Evolutionary conservation across 2,888 invertebrate species (phyloP).

Genomic region (Machimus atricapillus): DNA sequence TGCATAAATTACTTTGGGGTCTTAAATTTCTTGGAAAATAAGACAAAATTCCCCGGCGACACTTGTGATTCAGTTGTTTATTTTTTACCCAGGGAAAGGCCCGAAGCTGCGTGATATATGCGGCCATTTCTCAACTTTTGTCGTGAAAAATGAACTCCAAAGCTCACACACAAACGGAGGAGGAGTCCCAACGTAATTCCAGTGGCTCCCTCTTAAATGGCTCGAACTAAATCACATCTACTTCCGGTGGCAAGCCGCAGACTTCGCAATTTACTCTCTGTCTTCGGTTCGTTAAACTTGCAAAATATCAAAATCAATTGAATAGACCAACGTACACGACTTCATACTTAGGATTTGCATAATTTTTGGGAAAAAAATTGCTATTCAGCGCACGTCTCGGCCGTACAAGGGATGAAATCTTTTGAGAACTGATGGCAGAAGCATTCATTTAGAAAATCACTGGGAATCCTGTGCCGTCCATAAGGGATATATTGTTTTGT

Average conservation of each 20-base stretch:
- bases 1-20: background rate
- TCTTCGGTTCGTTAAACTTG: slow-evolving; percentile 38
- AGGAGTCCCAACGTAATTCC: slow-evolving; percentile 14
- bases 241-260: slow-evolving; percentile 19
- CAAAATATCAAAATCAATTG: slow-evolving; percentile 37
- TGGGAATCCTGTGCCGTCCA: background rate
- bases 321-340: slow-evolving; percentile 26
- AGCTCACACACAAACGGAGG: background rate
- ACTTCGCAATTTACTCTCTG: slow-evolving; percentile 34
- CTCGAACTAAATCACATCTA: slow-evolving; percentile 33
- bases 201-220: slow-evolving; percentile 15
- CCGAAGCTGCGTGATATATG: background rate
- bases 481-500: background rate
- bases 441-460: slow-evolving; percentile 33
- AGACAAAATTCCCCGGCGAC: background rate
- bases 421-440: background rate
- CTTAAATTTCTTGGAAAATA: background rate
- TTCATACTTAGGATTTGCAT: slow-evolving; percentile 29
- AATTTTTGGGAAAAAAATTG: slow-evolving; percentile 30
- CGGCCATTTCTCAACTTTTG: slow-evolving; percentile 17
- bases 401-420: background rate
- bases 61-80: background rate
- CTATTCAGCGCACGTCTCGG: slow-evolving; percentile 21
- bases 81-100: background rate
- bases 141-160: slow-evolving; percentile 10